phyloP scores from a whole-genome alignment of 1,140 invertebrate genomes.

The Lucilia sericata region DNA sequence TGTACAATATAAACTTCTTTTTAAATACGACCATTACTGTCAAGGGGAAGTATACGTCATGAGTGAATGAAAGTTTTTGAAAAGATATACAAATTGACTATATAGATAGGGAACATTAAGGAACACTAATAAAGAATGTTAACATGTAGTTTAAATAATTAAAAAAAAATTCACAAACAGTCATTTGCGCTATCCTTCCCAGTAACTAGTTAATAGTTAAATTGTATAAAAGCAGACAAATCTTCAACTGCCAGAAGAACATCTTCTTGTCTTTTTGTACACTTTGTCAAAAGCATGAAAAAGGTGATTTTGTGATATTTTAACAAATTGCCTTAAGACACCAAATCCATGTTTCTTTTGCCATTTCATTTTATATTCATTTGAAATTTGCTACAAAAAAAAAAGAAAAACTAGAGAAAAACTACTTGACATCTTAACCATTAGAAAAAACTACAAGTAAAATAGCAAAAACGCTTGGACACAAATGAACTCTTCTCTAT shows the following conservation, averaged over 20 bases:
- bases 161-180: too few species aligned
- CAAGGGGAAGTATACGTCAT: neutral
- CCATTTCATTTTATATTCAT: neutral
- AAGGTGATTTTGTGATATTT: slow-evolving; percentile 20
- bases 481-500: slow-evolving; percentile 4
- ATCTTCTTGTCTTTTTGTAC: neutral
- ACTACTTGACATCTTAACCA: slow-evolving; percentile 26
- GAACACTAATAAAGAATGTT: too few species aligned
- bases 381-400: neutral
- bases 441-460: neutral
- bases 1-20: neutral
- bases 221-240: neutral
- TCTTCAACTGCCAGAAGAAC: neutral
- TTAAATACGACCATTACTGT: neutral
- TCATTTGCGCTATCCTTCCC: neutral
- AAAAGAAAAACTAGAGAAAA: neutral
- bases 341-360: slow-evolving; percentile 6
- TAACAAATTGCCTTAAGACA: slow-evolving; percentile 16
- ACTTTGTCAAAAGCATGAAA: neutral
- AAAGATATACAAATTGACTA: too few species aligned
- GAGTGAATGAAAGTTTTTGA: too few species aligned
- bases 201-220: neutral
- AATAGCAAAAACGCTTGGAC: neutral
- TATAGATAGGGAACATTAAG: too few species aligned
- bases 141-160: too few species aligned